Percentiles rank a stretch among this genome's conserved stretches.
phyloP scores from a whole-genome alignment of 2,888 invertebrate genomes.

The Rhyacophila evoluta region DNA sequence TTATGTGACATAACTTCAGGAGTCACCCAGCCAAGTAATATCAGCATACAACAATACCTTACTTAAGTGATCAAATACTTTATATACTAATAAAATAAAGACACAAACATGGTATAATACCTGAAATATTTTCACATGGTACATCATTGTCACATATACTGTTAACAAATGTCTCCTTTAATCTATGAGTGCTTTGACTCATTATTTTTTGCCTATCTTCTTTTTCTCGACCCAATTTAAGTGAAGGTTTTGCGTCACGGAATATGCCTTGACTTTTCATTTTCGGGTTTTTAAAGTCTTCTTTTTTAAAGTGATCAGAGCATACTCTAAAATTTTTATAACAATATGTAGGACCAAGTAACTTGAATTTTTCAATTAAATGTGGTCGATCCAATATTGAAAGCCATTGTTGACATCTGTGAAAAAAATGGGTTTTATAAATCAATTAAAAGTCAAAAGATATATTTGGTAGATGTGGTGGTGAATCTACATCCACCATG shows the following conservation, averaged over 20 bases:
- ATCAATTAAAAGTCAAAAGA: too few relatives aligned
- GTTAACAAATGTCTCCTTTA: too few relatives aligned
- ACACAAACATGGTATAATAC: neutral
- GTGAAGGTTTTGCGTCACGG: neutral
- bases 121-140: neutral
- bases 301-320: neutral
- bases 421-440: too few relatives aligned
- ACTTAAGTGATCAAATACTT: too few relatives aligned
- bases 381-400: neutral
- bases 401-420: neutral
- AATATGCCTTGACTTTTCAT: conserved; percentile 7
- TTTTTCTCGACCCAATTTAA: neutral
- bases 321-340: neutral
- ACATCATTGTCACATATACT: neutral
- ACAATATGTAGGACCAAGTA: neutral
- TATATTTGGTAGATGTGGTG: too few relatives aligned
- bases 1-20: too few relatives aligned
- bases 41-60: too few relatives aligned
- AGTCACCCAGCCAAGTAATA: too few relatives aligned
- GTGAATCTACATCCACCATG: too few relatives aligned
- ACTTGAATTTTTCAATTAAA: neutral
- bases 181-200: too few relatives aligned
- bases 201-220: neutral
- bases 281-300: neutral
- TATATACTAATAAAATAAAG: too few relatives aligned